Conservation (phyloP, 2,797 vertebrate species). For the Darevskia nairensis region DNA sequence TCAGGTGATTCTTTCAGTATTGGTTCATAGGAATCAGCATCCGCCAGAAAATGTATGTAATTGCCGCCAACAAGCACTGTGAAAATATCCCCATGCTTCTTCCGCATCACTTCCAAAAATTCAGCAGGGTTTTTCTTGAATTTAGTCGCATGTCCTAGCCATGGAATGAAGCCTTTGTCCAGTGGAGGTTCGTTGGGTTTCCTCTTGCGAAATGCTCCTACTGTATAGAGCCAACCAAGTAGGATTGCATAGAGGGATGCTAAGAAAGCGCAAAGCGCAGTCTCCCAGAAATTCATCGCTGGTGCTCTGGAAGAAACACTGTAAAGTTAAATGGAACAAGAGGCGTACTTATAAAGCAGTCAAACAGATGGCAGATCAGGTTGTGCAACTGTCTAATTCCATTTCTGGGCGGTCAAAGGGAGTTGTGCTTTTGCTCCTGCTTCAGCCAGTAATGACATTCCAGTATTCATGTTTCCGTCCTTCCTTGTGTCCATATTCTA, state of each 20-base stretch:
- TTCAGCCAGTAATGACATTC: not conserved
- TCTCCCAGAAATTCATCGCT: slow-evolving; percentile 78
- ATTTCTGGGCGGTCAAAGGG: not conserved
- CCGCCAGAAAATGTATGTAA: slow-evolving; percentile 90
- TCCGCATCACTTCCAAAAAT: slow-evolving; percentile 86
- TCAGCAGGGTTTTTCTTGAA: slow-evolving; percentile 80
- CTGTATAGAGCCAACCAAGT: slow-evolving; percentile 77
- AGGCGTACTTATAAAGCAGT: not conserved
- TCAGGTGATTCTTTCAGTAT: slow-evolving; percentile 77
- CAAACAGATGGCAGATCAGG: too few species aligned
- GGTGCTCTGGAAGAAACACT: not conserved
- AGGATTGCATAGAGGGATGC: slow-evolving; percentile 24
- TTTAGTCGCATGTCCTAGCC: slow-evolving; percentile 87
- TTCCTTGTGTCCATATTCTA: not conserved
- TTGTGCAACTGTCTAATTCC: not conserved
- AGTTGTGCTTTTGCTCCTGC: not conserved
- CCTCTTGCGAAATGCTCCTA: slow-evolving; percentile 78
- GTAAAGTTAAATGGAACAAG: not conserved
- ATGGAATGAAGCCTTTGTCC: slow-evolving; percentile 88
- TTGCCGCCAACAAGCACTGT: slow-evolving; percentile 86
- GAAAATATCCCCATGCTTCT: slow-evolving; percentile 90
- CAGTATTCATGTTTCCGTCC: too few species aligned
- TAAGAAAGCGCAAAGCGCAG: slow-evolving; percentile 75
- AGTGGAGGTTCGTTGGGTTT: slow-evolving; percentile 85
- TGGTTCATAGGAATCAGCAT: slow-evolving; percentile 83